These are phyloP conservation scores for Gavia stellata DNA, from an alignment of 2,113 vertebrate species.

Conservation along the genomic window DNA sequence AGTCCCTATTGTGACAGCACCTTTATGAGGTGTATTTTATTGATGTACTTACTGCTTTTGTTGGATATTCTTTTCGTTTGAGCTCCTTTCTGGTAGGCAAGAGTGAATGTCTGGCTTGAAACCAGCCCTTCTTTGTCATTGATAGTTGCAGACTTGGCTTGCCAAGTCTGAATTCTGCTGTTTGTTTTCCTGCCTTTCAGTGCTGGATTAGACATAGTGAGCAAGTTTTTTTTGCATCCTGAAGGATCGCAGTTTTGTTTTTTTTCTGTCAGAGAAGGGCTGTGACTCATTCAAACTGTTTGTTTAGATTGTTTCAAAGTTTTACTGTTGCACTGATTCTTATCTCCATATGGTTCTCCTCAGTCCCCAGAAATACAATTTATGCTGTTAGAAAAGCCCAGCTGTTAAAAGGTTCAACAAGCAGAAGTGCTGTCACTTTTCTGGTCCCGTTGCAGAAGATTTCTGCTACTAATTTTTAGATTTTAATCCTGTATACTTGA, in stretches of 20 bases:
- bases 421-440: not conserved
- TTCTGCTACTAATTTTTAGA: not conserved
- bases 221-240: not conserved
- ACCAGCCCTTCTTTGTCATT: not conserved
- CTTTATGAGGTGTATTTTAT: not conserved
- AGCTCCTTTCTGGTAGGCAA: not conserved
- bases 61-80: not conserved
- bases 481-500: not conserved
- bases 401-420: not conserved
- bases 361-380: not conserved
- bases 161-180: not conserved
- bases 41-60: not conserved
- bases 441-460: not conserved
- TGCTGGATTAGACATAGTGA: not conserved
- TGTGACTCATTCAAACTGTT: not conserved
- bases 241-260: not conserved
- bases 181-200: not conserved
- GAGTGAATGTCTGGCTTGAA: conserved; percentile 6
- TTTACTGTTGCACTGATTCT: not conserved
- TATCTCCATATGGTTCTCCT: not conserved
- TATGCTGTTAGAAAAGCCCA: not conserved
- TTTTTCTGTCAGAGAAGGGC: not conserved
- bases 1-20: not conserved
- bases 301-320: not conserved
- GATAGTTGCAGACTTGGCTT: not conserved